phyloP scores from a whole-genome alignment of 2,113 vertebrate genomes.

The Chionodraco myersi region DNA sequence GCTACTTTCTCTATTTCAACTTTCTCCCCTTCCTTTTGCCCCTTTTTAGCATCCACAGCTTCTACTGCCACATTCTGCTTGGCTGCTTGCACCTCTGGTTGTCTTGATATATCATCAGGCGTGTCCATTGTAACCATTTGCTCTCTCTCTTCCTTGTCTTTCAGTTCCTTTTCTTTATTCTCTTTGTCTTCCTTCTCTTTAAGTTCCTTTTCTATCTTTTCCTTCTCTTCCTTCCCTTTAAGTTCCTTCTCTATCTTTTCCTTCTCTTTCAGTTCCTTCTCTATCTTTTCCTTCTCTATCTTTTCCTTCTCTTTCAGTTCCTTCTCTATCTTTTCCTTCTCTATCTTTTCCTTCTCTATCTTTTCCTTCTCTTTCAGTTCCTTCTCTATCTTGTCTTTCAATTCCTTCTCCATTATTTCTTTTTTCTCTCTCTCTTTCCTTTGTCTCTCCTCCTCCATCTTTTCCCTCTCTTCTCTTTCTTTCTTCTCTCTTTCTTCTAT shows the following conservation, averaged over 20 bases:
- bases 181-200: slow-evolving; percentile 7
- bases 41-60: neutral
- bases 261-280: slow-evolving; percentile 33
- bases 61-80: neutral
- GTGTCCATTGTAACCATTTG: slow-evolving; percentile 14
- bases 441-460: slow-evolving; percentile 29
- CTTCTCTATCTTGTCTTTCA: slow-evolving; percentile 43
- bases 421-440: slow-evolving; percentile 40
- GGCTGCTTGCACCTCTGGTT: slow-evolving; percentile 14
- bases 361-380: neutral
- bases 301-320: slow-evolving; percentile 22
- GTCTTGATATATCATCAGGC: slow-evolving; percentile 4
- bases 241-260: slow-evolving; percentile 8
- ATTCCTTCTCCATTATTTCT: slow-evolving; percentile 21
- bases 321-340: slow-evolving; percentile 27
- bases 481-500: slow-evolving; percentile 24
- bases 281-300: slow-evolving; percentile 9
- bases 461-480: slow-evolving; percentile 16
- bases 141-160: slow-evolving; percentile 29
- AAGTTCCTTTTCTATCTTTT: slow-evolving; percentile 7
- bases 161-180: neutral
- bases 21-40: slow-evolving; percentile 34
- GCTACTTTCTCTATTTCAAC: slow-evolving; percentile 61
- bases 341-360: neutral
- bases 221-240: neutral